These are phyloP conservation scores for Psilanteris sp. DNA, from an alignment of 1,140 invertebrate genomes.

Conservation along the genomic window DNA sequence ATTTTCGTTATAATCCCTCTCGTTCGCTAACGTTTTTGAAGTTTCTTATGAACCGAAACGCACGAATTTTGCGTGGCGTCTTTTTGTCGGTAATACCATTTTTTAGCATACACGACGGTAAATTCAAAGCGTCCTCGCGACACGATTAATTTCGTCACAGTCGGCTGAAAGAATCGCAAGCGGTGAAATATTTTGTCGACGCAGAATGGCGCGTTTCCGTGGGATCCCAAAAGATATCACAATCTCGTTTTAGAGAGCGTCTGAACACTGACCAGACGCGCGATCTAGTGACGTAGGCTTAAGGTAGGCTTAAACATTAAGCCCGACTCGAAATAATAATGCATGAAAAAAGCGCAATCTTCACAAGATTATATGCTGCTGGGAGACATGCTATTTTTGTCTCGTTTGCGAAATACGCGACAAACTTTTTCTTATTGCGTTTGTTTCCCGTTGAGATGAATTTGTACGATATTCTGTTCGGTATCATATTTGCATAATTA, in stretches of 20 bases:
- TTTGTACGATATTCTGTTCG: no score
- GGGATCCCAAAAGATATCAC: slow-evolving; percentile 41
- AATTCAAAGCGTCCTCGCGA: slow-evolving; percentile 20
- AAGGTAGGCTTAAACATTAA: slow-evolving; percentile 51
- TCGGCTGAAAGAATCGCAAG: slow-evolving; percentile 31
- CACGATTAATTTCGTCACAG: slow-evolving; percentile 42
- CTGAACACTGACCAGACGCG: slow-evolving; percentile 49
- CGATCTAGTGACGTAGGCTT: slow-evolving; percentile 47
- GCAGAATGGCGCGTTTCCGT: background rate
- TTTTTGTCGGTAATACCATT: slow-evolving; percentile 15
- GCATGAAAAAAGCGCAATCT: slow-evolving; percentile 44
- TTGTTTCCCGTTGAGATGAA: no score
- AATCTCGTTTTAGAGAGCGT: slow-evolving; percentile 49
- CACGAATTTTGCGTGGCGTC: slow-evolving; percentile 6
- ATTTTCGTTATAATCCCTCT: slow-evolving; percentile 4
- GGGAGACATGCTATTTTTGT: slow-evolving; percentile 6
- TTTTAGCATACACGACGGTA: slow-evolving; percentile 24
- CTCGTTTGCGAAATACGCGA: no score
- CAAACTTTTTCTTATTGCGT: no score
- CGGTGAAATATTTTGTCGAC: slow-evolving; percentile 27
- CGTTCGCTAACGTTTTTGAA: background rate
- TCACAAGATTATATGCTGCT: slow-evolving; percentile 30
- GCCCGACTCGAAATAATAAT: slow-evolving; percentile 43
- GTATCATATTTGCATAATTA: no score
- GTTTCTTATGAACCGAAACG: slow-evolving; percentile 21